Percentiles rank a stretch among this genome's conserved stretches.
These are phyloP conservation scores for Panopea generosa DNA, from an alignment of 2,888 invertebrate species.

Conservation along the genomic window DNA sequence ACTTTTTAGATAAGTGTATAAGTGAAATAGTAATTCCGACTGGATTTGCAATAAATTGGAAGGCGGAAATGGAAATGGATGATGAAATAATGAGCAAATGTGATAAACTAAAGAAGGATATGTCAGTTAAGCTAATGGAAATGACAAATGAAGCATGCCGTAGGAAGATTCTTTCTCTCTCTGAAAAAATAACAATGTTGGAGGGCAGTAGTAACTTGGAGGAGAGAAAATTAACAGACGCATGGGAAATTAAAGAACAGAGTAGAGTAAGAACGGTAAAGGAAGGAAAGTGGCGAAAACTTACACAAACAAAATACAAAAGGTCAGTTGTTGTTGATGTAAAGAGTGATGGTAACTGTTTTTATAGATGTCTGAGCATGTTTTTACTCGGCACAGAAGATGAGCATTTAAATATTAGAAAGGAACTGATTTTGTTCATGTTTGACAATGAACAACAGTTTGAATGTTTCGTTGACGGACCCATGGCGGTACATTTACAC, in stretches of 20 bases:
- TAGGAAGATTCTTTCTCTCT: neutral
- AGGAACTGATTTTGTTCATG: no score
- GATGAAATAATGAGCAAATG: neutral
- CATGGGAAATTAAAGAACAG: no score
- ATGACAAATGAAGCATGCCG: neutral
- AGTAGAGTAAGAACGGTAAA: no score
- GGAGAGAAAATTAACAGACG: no score
- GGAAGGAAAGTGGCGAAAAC: no score
- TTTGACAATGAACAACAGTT: neutral
- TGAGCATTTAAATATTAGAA: neutral
- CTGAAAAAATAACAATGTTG: neutral
- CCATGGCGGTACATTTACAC: neutral
- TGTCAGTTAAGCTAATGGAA: constrained; percentile 1
- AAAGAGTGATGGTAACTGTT: constrained; percentile 4
- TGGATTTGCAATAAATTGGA: neutral
- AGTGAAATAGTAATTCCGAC: neutral
- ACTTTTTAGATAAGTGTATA: constrained; percentile 1
- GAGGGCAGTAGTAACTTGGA: no score
- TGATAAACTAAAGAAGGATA: neutral
- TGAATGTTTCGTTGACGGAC: constrained; percentile 3
- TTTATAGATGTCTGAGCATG: constrained; percentile 5
- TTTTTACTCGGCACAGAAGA: neutral
- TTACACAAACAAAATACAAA: neutral
- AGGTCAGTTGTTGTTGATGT: neutral
- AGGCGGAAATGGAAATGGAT: neutral